Percentiles rank a stretch among this genome's conserved stretches.
These are phyloP conservation scores for Leguminivora glycinivorella DNA, from an alignment of 1,140 invertebrate genomes.

Conservation along the genomic window DNA sequence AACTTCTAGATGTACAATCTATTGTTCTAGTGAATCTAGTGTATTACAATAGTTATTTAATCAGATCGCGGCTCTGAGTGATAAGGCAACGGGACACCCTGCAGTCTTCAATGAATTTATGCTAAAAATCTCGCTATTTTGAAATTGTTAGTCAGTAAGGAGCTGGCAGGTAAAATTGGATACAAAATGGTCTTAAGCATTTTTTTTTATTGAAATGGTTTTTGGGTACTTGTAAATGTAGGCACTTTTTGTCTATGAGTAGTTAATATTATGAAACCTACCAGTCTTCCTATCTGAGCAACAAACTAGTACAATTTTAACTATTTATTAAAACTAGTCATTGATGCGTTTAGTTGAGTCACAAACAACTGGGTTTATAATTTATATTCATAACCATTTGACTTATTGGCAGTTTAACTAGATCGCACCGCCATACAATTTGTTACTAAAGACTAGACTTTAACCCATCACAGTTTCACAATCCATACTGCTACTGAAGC, in stretches of 20 bases:
- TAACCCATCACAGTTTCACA: background rate
- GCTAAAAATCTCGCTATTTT: background rate
- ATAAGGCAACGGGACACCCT: constrained; percentile 41
- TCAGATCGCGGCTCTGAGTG: constrained; percentile 29
- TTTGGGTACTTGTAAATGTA: background rate
- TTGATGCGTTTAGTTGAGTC: background rate
- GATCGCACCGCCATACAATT: background rate
- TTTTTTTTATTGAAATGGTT: no score
- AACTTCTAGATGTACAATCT: background rate
- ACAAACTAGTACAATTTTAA: background rate
- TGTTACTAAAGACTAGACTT: background rate
- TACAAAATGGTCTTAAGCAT: background rate
- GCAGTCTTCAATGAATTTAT: constrained; percentile 38
- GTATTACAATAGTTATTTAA: constrained; percentile 10
- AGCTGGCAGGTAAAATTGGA: background rate
- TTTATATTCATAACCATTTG: no score
- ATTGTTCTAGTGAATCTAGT: constrained; percentile 3
- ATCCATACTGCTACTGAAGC: no score
- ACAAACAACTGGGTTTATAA: background rate
- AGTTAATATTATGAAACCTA: background rate
- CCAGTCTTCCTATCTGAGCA: background rate
- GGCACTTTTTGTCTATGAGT: background rate
- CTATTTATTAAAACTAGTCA: constrained; percentile 3
- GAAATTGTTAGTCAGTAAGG: background rate
- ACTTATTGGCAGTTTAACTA: no score